These are phyloP conservation scores for Panagrolaimus sp. DNA, from an alignment of 1,140 invertebrate genomes.

Conservation along the genomic window DNA sequence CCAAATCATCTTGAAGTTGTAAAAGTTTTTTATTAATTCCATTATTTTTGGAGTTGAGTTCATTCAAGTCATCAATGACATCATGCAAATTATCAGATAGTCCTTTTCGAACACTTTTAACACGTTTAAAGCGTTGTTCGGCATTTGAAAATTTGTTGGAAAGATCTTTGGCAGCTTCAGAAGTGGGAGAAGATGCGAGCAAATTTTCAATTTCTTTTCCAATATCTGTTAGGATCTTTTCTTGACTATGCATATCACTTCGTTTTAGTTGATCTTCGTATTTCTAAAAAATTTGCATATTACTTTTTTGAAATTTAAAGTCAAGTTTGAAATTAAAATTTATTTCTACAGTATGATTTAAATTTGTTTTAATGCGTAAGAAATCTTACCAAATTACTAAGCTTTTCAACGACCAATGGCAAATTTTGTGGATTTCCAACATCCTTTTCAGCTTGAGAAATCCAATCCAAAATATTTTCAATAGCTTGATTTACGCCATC, in stretches of 20 bases:
- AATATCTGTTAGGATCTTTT: conserved; percentile 24
- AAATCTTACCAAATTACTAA: conserved; percentile 18
- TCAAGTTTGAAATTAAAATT: too few species aligned
- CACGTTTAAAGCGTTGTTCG: conserved; percentile 8
- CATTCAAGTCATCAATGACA: conserved; percentile 17
- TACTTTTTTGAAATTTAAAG: too few species aligned
- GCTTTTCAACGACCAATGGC: conserved; percentile 22
- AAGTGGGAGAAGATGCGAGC: conserved; percentile 5
- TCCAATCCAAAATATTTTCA: conserved; percentile 23
- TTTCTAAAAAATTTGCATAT: conserved; percentile 1
- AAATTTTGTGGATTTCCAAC: conserved; percentile 13
- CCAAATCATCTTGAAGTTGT: background rate
- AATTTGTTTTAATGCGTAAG: too few species aligned
- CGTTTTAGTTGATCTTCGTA: conserved; percentile 31
- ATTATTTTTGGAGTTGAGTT: background rate
- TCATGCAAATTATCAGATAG: conserved; percentile 28
- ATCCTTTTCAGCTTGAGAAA: conserved; percentile 16
- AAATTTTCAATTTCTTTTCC: conserved; percentile 16
- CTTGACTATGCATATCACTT: conserved; percentile 19
- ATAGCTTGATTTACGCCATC: conserved; percentile 27
- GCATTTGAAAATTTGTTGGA: background rate
- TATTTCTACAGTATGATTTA: too few species aligned
- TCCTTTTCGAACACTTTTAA: conserved; percentile 20
- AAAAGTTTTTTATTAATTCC: background rate
- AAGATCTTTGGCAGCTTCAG: background rate